Percentiles rank a stretch among this genome's conserved stretches.
Evolutionary conservation across 2,797 vertebrate species (phyloP).

Genomic region (Oreonectes daqikongensis): DNA sequence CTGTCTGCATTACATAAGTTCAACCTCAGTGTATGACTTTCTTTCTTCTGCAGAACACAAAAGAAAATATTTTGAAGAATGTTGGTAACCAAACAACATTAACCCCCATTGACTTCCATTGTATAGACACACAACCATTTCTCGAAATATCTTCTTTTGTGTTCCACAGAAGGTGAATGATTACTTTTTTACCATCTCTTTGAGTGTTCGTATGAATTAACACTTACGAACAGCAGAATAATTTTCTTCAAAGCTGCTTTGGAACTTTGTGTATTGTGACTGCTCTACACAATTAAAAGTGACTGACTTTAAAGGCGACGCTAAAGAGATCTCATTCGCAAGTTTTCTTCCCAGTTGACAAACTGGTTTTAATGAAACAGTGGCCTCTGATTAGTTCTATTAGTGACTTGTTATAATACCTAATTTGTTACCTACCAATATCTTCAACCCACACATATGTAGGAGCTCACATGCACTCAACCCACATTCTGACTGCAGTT

Average conservation of each 20-base stretch:
- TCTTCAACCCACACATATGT: slow-evolving; percentile 8
- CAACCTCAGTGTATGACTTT: no score
- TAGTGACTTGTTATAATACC: not conserved
- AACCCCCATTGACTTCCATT: no score
- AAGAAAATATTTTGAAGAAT: no score
- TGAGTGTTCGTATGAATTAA: no score
- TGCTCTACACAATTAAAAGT: not conserved
- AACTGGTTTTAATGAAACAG: not conserved
- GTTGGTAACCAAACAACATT: no score
- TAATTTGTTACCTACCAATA: slow-evolving; percentile 2
- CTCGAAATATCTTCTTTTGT: no score
- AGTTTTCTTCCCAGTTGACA: not conserved
- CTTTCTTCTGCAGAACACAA: no score
- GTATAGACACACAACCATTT: no score
- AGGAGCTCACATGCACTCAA: not conserved
- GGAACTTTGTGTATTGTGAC: not conserved
- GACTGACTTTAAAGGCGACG: not conserved
- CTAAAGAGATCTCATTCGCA: not conserved
- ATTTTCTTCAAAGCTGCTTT: not conserved
- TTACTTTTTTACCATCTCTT: no score
- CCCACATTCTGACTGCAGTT: slow-evolving; percentile 18
- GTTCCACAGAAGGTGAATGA: no score
- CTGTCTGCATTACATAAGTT: not conserved
- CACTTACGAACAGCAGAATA: not conserved
- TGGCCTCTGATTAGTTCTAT: not conserved